Percentiles rank a stretch among this genome's conserved stretches.
Evolutionary conservation across 2,797 vertebrate genomes (phyloP).

Genomic region (Melanogrammus aeglefinus): DNA sequence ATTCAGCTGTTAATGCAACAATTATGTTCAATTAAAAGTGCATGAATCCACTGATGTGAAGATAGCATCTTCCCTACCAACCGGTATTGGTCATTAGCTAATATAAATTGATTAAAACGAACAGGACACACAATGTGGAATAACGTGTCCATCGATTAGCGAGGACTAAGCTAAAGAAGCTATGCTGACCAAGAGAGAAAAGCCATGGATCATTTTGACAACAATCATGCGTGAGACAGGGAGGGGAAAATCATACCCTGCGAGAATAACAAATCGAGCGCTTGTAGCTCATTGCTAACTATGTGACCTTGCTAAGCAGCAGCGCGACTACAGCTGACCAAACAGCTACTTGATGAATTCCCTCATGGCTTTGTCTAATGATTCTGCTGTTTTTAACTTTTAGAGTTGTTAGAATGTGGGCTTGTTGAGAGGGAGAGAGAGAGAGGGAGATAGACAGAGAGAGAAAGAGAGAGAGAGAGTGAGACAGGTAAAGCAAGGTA

Average conservation of each 20-base stretch:
- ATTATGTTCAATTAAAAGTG: slow-evolving; percentile 91
- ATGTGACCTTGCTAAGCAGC: slow-evolving; percentile 81
- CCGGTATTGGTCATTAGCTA: slow-evolving; percentile 82
- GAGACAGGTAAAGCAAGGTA: slow-evolving; percentile 41
- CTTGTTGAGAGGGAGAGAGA: slow-evolving; percentile 44
- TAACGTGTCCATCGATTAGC: slow-evolving; percentile 81
- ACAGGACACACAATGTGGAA: slow-evolving; percentile 76
- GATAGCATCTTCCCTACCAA: slow-evolving; percentile 69
- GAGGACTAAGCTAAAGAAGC: slow-evolving; percentile 80
- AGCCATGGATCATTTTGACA: slow-evolving; percentile 83
- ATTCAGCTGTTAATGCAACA: slow-evolving; percentile 79
- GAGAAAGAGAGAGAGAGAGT: slow-evolving; percentile 51
- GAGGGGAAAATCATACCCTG: slow-evolving; percentile 85
- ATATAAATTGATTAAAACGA: slow-evolving; percentile 84
- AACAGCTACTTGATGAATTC: slow-evolving; percentile 78
- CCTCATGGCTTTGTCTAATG: slow-evolving; percentile 65
- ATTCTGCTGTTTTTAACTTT: slow-evolving; percentile 57
- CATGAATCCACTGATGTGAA: slow-evolving; percentile 76
- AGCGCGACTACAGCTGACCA: slow-evolving; percentile 79
- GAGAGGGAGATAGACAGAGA: slow-evolving; percentile 37
- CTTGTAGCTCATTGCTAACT: slow-evolving; percentile 77
- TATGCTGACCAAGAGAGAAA: slow-evolving; percentile 70
- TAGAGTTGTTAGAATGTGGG: slow-evolving; percentile 35
- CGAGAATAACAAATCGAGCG: slow-evolving; percentile 79
- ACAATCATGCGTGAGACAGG: slow-evolving; percentile 79